A percentile compares a stretch with the other conserved stretches of the same genome.
Evolutionary conservation across 2,113 vertebrate genomes (phyloP).

Genomic region (Gambusia affinis): DNA sequence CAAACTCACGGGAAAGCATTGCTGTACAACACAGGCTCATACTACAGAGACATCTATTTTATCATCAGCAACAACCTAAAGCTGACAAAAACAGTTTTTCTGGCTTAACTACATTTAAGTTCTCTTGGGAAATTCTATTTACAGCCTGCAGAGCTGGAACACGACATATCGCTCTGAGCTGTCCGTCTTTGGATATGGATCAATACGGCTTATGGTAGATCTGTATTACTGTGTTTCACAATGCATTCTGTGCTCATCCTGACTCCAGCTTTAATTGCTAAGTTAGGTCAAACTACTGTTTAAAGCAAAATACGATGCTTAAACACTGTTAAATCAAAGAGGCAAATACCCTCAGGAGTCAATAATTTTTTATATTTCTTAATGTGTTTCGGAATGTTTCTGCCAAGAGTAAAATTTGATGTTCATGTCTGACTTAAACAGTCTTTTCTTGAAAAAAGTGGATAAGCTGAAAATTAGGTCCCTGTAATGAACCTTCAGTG

Average conservation of each 20-base stretch:
- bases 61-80: slow-evolving; percentile 28
- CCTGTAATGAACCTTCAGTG: slow-evolving; percentile 12
- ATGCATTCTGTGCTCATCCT: slow-evolving; percentile 45
- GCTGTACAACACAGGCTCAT: slow-evolving; percentile 11
- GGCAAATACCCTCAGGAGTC: neutral
- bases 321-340: slow-evolving; percentile 18
- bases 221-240: slow-evolving; percentile 61
- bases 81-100: slow-evolving; percentile 37
- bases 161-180: slow-evolving; percentile 49
- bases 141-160: slow-evolving; percentile 56
- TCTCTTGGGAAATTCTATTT: slow-evolving; percentile 65
- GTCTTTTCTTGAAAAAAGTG: neutral
- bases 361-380: slow-evolving; percentile 30
- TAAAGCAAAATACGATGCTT: slow-evolving; percentile 25
- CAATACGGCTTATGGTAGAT: slow-evolving; percentile 72
- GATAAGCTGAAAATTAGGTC: slow-evolving; percentile 10
- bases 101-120: slow-evolving; percentile 55
- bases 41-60: slow-evolving; percentile 26
- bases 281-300: slow-evolving; percentile 41
- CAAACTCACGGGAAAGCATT: slow-evolving; percentile 15
- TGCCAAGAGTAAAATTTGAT: neutral
- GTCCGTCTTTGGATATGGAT: slow-evolving; percentile 60
- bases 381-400: slow-evolving; percentile 19
- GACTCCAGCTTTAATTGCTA: slow-evolving; percentile 51
- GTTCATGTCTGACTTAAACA: slow-evolving; percentile 9